Percentiles rank a stretch among this genome's conserved stretches.
Evolutionary conservation across 2,113 vertebrate species (phyloP).

Genomic region (Nothoprocta perdicaria): DNA sequence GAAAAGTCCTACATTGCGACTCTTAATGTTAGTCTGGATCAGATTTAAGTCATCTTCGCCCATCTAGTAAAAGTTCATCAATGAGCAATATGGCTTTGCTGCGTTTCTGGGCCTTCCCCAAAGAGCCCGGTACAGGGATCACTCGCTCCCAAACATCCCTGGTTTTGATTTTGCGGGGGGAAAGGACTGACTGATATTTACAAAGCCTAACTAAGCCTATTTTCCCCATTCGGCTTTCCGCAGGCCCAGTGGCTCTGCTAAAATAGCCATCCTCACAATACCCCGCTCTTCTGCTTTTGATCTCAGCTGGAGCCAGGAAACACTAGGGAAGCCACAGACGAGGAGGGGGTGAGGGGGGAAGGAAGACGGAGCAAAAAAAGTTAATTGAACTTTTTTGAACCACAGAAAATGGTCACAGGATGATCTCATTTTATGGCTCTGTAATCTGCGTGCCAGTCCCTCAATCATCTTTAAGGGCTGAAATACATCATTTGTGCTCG

Average conservation of each 20-base stretch:
- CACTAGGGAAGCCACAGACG: conserved; percentile 30
- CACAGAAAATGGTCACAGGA: background rate
- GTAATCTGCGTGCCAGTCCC: background rate
- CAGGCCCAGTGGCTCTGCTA: background rate
- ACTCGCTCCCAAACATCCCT: conserved; percentile 4
- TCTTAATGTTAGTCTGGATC: background rate
- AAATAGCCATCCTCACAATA: background rate
- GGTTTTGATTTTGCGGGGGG: conserved; percentile 12
- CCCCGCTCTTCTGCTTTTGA: background rate
- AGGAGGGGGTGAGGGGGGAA: background rate
- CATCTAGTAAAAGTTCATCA: background rate
- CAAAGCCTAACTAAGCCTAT: conserved; percentile 2
- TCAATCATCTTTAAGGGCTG: conserved; percentile 38
- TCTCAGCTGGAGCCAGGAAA: conserved; percentile 45
- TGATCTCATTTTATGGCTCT: conserved; percentile 50
- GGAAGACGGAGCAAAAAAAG: background rate
- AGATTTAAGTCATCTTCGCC: background rate
- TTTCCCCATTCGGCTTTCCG: background rate
- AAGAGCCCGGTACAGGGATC: background rate
- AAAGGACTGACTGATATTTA: conserved; percentile 10
- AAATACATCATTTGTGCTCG: background rate
- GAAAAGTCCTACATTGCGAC: accelerated
- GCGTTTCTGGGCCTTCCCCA: conserved; percentile 11
- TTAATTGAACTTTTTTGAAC: background rate
- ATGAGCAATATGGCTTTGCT: background rate